These are phyloP conservation scores for Caenorhabditis panamensis DNA, from an alignment of 2,888 invertebrate genomes.

Conservation along the genomic window DNA sequence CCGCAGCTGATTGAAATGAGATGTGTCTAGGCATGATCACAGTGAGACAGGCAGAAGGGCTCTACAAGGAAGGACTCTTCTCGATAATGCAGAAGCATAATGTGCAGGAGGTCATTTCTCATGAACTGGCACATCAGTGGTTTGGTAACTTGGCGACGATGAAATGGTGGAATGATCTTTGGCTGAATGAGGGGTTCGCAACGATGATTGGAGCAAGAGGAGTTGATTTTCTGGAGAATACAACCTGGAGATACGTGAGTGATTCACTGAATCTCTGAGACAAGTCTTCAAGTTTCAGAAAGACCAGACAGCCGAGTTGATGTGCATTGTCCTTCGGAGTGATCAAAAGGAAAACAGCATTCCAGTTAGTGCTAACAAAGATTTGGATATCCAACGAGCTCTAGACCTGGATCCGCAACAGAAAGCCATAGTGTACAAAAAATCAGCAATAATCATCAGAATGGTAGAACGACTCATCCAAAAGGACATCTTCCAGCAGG, in stretches of 20 bases:
- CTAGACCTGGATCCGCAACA: slow-evolving; percentile 1
- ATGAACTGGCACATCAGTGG: slow-evolving; percentile 79
- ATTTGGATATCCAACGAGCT: slow-evolving; percentile 13
- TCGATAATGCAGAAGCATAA: slow-evolving; percentile 42
- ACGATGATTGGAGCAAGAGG: slow-evolving; percentile 66
- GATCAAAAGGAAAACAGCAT: slow-evolving; percentile 37
- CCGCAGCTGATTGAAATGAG: background rate
- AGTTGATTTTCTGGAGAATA: slow-evolving; percentile 60
- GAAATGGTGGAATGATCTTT: slow-evolving; percentile 79
- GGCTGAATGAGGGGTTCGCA: slow-evolving; percentile 77
- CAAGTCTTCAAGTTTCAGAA: slow-evolving; percentile 7
- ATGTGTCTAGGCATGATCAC: slow-evolving; percentile 57
- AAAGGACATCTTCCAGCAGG: slow-evolving; percentile 68
- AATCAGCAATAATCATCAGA: slow-evolving; percentile 67
- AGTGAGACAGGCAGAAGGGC: slow-evolving; percentile 43
- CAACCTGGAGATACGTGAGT: slow-evolving; percentile 64
- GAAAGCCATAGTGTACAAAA: slow-evolving; percentile 50
- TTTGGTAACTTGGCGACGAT: slow-evolving; percentile 80
- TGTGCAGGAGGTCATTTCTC: slow-evolving; percentile 59
- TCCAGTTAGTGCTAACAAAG: slow-evolving; percentile 27
- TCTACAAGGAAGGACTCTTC: slow-evolving; percentile 53
- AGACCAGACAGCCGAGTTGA: slow-evolving; percentile 51
- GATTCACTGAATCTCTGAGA: background rate
- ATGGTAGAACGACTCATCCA: slow-evolving; percentile 73
- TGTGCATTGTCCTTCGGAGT: slow-evolving; percentile 40